Evolutionary conservation across 2,888 invertebrate species (phyloP).

Genomic region (Laspeyria flexula): DNA sequence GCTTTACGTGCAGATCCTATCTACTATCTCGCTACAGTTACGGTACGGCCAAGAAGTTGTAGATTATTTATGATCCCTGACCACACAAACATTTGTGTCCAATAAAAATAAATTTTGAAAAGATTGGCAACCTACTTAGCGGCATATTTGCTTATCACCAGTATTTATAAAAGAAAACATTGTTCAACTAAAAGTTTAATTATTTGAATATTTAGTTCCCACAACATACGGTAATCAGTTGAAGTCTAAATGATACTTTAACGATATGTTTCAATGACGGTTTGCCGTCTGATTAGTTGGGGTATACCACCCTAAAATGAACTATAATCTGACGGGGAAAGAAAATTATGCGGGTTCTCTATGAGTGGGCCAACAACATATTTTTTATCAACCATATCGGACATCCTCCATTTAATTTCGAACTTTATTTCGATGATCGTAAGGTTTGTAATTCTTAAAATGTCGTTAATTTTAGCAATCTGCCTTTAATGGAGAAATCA

Average conservation of each 20-base stretch:
- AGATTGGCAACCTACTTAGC: no score
- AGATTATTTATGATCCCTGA: no score
- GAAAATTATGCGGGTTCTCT: slow-evolving; percentile 75
- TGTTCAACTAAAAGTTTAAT: no score
- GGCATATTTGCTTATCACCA: no score
- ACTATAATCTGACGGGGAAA: slow-evolving; percentile 60
- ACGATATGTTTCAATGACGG: slow-evolving; percentile 31
- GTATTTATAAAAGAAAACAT: no score
- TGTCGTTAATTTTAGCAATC: slow-evolving; percentile 62
- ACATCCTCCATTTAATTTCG: slow-evolving; percentile 24
- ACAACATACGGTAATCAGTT: slow-evolving; percentile 29
- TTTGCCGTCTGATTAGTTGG: slow-evolving; percentile 55
- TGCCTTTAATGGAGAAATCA: slow-evolving; percentile 74
- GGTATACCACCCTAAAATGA: slow-evolving; percentile 61
- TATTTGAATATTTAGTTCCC: slow-evolving; percentile 24
- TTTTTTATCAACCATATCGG: slow-evolving; percentile 50
- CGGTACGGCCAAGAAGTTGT: no score
- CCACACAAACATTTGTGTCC: no score
- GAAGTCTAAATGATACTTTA: slow-evolving; percentile 30
- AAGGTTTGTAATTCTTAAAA: slow-evolving; percentile 31
- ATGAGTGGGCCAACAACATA: slow-evolving; percentile 51
- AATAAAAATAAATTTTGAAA: no score
- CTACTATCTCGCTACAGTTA: no score
- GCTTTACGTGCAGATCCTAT: no score
- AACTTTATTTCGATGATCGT: slow-evolving; percentile 18